These are phyloP conservation scores for Dryomyza anilis DNA, from an alignment of 2,888 invertebrate species.

Conservation along the genomic window DNA sequence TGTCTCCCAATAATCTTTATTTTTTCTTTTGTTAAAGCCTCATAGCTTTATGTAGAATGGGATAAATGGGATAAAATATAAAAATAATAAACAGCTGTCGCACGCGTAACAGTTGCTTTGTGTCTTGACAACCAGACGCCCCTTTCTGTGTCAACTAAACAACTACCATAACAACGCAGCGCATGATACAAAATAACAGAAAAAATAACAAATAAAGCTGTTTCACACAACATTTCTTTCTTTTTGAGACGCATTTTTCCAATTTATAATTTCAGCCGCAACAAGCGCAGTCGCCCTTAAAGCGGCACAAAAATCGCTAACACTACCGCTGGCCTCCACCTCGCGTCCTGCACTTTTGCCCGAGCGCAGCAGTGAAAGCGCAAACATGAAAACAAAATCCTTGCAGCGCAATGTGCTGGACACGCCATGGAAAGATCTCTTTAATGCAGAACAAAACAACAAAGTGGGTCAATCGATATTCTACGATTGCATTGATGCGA, in stretches of 20 bases:
- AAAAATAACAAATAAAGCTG: no score
- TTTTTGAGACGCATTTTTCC: no score
- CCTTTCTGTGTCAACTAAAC: not conserved
- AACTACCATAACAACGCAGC: not conserved
- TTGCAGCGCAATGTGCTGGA: slow-evolving; percentile 33
- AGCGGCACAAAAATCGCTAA: slow-evolving; percentile 50
- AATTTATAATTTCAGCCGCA: no score
- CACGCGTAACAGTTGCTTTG: not conserved
- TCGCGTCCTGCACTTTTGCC: slow-evolving; percentile 43
- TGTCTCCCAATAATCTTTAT: no score
- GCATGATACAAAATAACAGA: not conserved
- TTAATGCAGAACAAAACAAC: slow-evolving; percentile 56
- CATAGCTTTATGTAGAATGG: no score
- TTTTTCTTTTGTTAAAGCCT: no score
- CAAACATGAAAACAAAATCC: slow-evolving; percentile 37
- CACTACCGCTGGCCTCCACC: slow-evolving; percentile 51
- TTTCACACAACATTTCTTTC: no score
- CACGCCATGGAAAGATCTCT: slow-evolving; percentile 49
- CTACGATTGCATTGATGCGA: slow-evolving; percentile 60
- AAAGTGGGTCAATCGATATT: slow-evolving; percentile 60
- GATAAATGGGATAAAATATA: no score
- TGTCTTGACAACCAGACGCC: not conserved
- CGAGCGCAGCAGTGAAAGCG: slow-evolving; percentile 37
- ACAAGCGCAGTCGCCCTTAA: no score
- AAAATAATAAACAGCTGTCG: not conserved